A percentile compares a stretch with the other conserved stretches of the same genome.
phyloP scores from a whole-genome alignment of 2,797 vertebrate genomes.

The Halcyon leucocephala region DNA sequence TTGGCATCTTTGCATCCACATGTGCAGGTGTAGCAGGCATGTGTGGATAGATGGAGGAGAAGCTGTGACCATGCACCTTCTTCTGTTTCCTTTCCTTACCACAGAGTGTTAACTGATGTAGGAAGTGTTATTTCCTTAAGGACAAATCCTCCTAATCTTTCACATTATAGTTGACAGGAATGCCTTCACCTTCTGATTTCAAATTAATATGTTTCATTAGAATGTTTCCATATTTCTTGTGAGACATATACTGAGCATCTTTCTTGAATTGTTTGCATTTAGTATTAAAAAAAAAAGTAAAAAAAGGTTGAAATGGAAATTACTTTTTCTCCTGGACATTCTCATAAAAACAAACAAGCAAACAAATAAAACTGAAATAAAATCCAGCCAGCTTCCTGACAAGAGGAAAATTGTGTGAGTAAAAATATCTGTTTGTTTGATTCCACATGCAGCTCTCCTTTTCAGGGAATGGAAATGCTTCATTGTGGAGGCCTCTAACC shows the following conservation, averaged over 20 bases:
- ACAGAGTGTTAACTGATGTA: neutral
- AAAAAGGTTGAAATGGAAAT: neutral
- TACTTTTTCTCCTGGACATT: neutral
- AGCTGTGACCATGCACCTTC: neutral
- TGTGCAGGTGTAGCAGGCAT: neutral
- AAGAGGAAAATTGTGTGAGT: slow-evolving; percentile 1
- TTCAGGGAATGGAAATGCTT: slow-evolving; percentile 26
- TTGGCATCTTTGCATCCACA: neutral
- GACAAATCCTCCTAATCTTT: slow-evolving; percentile 1
- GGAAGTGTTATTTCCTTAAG: slow-evolving; percentile 39
- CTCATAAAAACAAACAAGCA: neutral
- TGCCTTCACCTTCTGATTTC: neutral
- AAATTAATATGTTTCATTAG: neutral
- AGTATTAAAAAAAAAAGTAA: neutral
- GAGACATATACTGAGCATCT: neutral
- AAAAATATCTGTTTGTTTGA: slow-evolving; percentile 38
- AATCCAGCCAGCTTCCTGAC: slow-evolving; percentile 10
- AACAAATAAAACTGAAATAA: neutral
- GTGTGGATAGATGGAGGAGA: neutral
- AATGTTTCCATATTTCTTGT: neutral
- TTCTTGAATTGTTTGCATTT: neutral
- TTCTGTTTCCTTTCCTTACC: slow-evolving; percentile 19
- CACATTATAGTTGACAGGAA: neutral
- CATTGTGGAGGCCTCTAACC: neutral
- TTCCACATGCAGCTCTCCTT: slow-evolving; percentile 16